Base-by-base conservation (phyloP, 2,888 invertebrate genomes). In the Pyrrhia umbra region DNA sequence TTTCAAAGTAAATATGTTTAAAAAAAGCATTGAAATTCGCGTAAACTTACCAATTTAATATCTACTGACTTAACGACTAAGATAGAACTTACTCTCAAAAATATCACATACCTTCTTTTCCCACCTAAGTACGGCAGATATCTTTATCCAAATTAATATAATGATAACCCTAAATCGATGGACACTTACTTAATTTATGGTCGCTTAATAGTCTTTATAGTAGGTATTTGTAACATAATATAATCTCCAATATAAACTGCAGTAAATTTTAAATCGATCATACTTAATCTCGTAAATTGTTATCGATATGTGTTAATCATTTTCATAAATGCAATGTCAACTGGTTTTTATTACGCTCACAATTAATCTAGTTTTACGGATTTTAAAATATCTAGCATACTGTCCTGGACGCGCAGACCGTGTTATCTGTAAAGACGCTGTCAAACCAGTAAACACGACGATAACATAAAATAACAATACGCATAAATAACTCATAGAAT, bases 341-440 rank as follows among this genome's bases (percentile, higher is more conserved):
- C 13, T 8, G 4, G 18, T 39, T 30, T 46, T 49, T 37, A 52
- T 42, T 16, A 27, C 15, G 10, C 39, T 15, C 2, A 46, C 6
- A 43, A 46, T 37, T 59, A 27, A 15, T 59, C 50, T 58, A 75
- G 30, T 61, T 66, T 58, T 34, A 43, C 6, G 21, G 43, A 30
- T 60, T 45, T 57, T 65, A 6, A 63, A 46, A 56, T 62, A 54
- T 46, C n/a, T 56, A 4, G 8, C 21, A 27, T 51, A 37, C 42
- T 20, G 25, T 56, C 46, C 45, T 23, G 43, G 60, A 47, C 56
- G 39, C 78, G 73, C 56, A 71, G 70, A 81, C 78, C 68, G 66
- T 70, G 83, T 88, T 92, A 91, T 92, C 91, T 82, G 47, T 49
- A 67, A 83, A 91, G 90, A 91, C 89, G 81, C 86, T 90, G 91